Evolutionary conservation across 1,140 invertebrate genomes (phyloP).

Genomic region (Elymnias hypermnestra): DNA sequence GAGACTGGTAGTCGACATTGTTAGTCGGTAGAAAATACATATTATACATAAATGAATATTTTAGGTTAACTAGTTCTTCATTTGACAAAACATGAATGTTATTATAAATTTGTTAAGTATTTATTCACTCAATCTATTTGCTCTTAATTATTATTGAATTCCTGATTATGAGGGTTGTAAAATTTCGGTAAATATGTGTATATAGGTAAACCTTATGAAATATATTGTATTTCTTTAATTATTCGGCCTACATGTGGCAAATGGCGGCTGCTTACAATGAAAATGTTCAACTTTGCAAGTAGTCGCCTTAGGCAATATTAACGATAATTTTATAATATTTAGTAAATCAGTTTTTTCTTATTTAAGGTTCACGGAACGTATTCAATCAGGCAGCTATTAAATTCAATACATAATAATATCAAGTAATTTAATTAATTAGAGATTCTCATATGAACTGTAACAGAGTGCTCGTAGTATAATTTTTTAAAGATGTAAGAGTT

Average conservation of each 20-base stretch:
- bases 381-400: constrained; percentile 32
- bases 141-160: constrained; percentile 53
- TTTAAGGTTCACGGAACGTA: too few relatives aligned
- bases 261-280: constrained; percentile 26
- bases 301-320: constrained; percentile 18
- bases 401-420: constrained; percentile 14
- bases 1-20: constrained; percentile 74
- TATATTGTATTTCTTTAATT: constrained; percentile 39
- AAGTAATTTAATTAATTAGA: constrained; percentile 6
- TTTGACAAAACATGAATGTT: constrained; percentile 57
- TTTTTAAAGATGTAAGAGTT: too few relatives aligned
- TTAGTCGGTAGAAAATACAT: constrained; percentile 65
- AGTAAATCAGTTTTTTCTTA: too few relatives aligned
- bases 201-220: constrained; percentile 38
- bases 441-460: too few relatives aligned
- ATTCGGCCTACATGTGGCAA: constrained; percentile 54
- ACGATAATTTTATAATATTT: constrained; percentile 5
- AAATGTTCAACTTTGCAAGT: constrained; percentile 10
- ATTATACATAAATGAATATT: constrained; percentile 65
- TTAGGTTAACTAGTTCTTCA: constrained; percentile 59
- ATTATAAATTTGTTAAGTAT: constrained; percentile 57
- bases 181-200: constrained; percentile 54
- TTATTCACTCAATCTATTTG: constrained; percentile 56
- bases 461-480: too few relatives aligned
- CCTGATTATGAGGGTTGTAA: constrained; percentile 66